These are phyloP conservation scores for Antitype chi DNA, from an alignment of 2,888 invertebrate genomes.

Conservation along the genomic window DNA sequence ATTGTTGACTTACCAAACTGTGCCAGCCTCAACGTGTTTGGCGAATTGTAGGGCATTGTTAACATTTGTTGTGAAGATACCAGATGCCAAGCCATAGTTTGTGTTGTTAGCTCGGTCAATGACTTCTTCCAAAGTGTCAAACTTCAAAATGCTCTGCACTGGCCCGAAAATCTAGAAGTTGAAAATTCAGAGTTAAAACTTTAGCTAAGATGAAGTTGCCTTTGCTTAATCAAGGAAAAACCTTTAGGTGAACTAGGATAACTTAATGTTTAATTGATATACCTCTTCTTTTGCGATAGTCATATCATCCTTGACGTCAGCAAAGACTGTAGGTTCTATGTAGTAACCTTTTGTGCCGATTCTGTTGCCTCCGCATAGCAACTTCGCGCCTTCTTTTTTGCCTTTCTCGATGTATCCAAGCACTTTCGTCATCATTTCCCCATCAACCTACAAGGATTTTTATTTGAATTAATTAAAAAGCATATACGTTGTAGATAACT, in stretches of 20 bases:
- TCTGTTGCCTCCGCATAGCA: conserved; percentile 93
- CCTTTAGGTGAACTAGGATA: background rate
- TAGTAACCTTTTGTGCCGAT: conserved; percentile 93
- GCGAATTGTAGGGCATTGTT: conserved; percentile 94
- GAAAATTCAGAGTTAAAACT: background rate
- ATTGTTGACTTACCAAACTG: conserved; percentile 91
- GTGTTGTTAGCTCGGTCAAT: conserved; percentile 96
- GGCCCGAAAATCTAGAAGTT: conserved; percentile 95
- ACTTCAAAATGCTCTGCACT: conserved; percentile 96
- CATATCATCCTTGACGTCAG: conserved; percentile 94
- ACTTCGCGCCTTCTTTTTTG: conserved; percentile 94
- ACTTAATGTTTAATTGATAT: background rate
- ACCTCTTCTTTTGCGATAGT: conserved; percentile 94
- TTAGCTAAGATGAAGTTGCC: background rate
- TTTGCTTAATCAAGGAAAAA: background rate
- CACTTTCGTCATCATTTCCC: conserved; percentile 94
- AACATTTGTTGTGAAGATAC: conserved; percentile 95
- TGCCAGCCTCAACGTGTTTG: conserved; percentile 94
- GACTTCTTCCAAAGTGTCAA: conserved; percentile 94
- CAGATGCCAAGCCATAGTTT: conserved; percentile 95
- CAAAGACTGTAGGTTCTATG: conserved; percentile 94
- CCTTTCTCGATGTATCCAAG: conserved; percentile 94
- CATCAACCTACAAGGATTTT: conserved; percentile 90
- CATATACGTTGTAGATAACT: too few relatives aligned
- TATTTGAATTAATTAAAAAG: background rate